Base-by-base conservation (phyloP, 2,888 invertebrate genomes). In the Meliscaeva auricollis region DNA sequence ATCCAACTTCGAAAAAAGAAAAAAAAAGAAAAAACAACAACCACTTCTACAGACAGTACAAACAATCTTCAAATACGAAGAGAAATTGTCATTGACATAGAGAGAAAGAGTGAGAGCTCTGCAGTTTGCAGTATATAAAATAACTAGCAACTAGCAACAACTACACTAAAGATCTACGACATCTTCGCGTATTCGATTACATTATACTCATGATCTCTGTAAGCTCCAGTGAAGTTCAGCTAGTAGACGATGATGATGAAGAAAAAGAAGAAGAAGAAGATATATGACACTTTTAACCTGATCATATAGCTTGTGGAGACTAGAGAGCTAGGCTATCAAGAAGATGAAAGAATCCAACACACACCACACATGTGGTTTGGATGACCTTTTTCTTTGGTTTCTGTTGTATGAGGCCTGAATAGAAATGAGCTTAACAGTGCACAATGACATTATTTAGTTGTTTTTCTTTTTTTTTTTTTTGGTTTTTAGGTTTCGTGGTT, bases 41-140 rank as follows among this genome's bases (percentile, higher is more conserved):
- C 3, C 56, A 44, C 32, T 11, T 3, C 3, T 15, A 41, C 11
- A 17, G n/a, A 35, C 8, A 41, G 17, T 13, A 68, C 52, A 77
- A 44, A 54, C 17, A n/a, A 58, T 11, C 15, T 15, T 17, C 15
- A 22, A 56, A 72, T 78, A 32, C 56, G 56, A 50, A 66, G 75
- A 79, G 83, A 84, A 84, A 84, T 84, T 84, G 79, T 84, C 83
- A 74, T 75, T 66, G 75, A 80, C 75, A 84, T 50, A 74, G 62
- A 69, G 32, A 41, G 13, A 38, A 11, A 38, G 46, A 66, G 64
- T 79, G 38, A 15, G 66, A 64, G 69, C 26, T 9, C 35, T 20
- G 66, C 9, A 20, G 38, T 38, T 60, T 22, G 41, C 3, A 22
- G 38, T 48, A n/a, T 50, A 15, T 13, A 3, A 38, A 38, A 9